phyloP scores from a whole-genome alignment of 2,888 invertebrate species.

The Anodontia alba region DNA sequence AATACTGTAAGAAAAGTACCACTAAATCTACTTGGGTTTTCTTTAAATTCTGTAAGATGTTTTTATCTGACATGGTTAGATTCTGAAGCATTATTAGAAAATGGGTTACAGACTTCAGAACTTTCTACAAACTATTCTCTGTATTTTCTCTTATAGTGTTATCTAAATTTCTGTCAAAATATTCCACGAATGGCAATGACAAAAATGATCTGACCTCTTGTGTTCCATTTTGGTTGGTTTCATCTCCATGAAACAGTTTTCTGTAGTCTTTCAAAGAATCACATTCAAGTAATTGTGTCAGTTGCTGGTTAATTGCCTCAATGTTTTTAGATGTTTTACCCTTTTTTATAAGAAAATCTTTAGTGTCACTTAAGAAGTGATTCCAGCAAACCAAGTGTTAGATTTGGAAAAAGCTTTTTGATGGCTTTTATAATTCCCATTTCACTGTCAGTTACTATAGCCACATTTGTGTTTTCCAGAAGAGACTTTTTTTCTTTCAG shows the following conservation, averaged over 20 bases:
- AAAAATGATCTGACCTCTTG: neutral
- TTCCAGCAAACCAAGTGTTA: neutral
- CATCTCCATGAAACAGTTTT: neutral
- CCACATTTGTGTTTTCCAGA: too few species aligned
- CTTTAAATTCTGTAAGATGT: neutral
- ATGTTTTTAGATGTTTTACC: too few species aligned
- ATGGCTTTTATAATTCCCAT: neutral
- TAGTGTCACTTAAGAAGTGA: neutral
- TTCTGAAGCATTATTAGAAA: constrained; percentile 7
- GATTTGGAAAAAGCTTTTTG: neutral
- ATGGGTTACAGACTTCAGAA: neutral
- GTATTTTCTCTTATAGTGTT: neutral
- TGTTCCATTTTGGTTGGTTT: neutral
- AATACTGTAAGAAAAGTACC: too few species aligned
- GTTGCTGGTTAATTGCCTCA: neutral
- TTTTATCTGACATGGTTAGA: neutral
- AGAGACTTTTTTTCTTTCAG: too few species aligned
- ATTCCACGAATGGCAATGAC: neutral
- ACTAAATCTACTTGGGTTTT: too few species aligned
- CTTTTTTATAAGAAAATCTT: neutral
- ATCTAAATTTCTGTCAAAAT: neutral
- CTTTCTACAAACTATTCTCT: neutral
- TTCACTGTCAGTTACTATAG: neutral
- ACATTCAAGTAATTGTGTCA: too few species aligned
- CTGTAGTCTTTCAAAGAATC: neutral